Evolutionary conservation across 2,797 vertebrate genomes (phyloP).

Genomic region (Sandelia bainsii): DNA sequence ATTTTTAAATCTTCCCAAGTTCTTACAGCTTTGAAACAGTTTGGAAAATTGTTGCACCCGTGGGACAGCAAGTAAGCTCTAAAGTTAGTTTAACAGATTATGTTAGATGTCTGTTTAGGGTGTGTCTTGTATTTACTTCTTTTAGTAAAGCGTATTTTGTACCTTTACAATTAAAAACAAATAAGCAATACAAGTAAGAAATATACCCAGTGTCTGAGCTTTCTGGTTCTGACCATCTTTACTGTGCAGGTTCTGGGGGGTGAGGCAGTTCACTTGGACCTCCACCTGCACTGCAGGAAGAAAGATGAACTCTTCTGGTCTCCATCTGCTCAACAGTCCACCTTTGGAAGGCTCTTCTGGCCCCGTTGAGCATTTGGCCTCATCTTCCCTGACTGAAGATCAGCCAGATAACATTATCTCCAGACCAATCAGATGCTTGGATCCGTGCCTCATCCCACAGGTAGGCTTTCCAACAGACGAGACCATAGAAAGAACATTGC

Average conservation of each 20-base stretch:
- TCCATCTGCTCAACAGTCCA: conserved; percentile 86
- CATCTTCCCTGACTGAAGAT: conserved; percentile 83
- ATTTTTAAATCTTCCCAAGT: conserved; percentile 23
- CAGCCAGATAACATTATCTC: conserved; percentile 85
- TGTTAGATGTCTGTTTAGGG: neutral
- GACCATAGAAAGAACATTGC: conserved; percentile 69
- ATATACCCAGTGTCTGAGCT: neutral
- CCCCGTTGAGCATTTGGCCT: conserved; percentile 64
- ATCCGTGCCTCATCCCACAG: conserved; percentile 84
- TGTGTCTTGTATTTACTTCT: neutral
- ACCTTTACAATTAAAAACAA: neutral
- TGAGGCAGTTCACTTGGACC: conserved; percentile 54
- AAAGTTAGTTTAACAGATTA: neutral
- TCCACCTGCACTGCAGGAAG: conserved; percentile 45
- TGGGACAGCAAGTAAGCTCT: neutral
- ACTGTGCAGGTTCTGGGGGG: conserved; percentile 13
- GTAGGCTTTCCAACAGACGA: conserved; percentile 81
- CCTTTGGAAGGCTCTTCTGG: conserved; percentile 74
- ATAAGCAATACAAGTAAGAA: no score
- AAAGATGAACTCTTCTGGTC: conserved; percentile 42
- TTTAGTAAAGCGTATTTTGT: no score
- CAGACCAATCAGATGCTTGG: conserved; percentile 81
- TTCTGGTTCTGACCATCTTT: neutral
- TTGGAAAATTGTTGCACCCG: conserved; percentile 4
- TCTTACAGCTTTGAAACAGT: conserved; percentile 17